Evolutionary conservation across 2,888 invertebrate species (phyloP), one percentile per base, ranked within the genome.

Genomic region (Volucella inflata): DNA sequence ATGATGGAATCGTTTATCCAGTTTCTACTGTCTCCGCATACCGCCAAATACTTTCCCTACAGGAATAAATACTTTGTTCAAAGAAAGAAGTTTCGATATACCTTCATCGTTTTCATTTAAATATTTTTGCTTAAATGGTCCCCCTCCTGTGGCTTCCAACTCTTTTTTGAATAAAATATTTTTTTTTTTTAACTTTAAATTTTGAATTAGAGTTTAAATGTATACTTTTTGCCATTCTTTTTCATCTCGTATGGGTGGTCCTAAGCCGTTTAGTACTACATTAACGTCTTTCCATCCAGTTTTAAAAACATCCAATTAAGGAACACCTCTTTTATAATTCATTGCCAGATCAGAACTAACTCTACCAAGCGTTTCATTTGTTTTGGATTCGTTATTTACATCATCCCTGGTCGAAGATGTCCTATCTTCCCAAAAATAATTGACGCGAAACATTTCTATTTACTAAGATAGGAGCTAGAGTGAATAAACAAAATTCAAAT

Each of bases 181-280:
- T n/a, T n/a, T n/a, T 67, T n/a, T 60, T 51, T 30, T 51, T 72
- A 3, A 51, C 42, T 42, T 72, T 53, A 12, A 72, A 72, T 62
- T n/a, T n/a, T n/a, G n/a, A n/a, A n/a, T n/a, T n/a, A n/a, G n/a
- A n/a, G n/a, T n/a, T n/a, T n/a, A n/a, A n/a, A n/a, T n/a, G n/a
- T n/a, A n/a, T n/a, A n/a, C n/a, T n/a, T n/a, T n/a, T n/a, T n/a
- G n/a, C n/a, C n/a, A n/a, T n/a, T n/a, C n/a, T n/a, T n/a, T n/a
- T n/a, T n/a, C 44, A 55, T 68, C 36, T 44, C 64, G 30, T n/a
- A 50, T 14, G 6, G 64, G 51, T 9, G 40, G 50, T 21, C 64
- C 64, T 21, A 65, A 36, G 8, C 50, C 17, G 50, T 50, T 55
- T 55, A 55, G 12, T 36, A 9, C 30, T 55, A 14, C 38, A 55